These are phyloP conservation scores for Ataeniobius toweri DNA, from an alignment of 2,797 vertebrate genomes.

Conservation along the genomic window DNA sequence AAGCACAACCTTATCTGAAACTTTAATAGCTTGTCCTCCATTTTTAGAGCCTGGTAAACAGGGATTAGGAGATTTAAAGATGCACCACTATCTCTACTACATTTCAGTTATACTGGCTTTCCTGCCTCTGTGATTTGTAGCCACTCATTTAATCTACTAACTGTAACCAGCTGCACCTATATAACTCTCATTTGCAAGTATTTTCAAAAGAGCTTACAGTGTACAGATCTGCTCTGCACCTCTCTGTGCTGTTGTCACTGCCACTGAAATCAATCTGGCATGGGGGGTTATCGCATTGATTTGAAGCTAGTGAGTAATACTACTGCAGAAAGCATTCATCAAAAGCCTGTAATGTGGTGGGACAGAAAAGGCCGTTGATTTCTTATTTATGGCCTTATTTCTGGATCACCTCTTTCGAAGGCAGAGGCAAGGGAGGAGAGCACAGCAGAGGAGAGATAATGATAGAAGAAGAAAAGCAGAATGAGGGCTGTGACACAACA, in stretches of 20 bases:
- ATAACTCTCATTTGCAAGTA: conserved; percentile 56
- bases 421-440: conserved; percentile 28
- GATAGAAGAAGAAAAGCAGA: conserved; percentile 59
- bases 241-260: conserved; percentile 56
- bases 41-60: not conserved
- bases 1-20: not conserved
- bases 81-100: not conserved
- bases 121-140: conserved; percentile 19
- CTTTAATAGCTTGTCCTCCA: conserved; percentile 1
- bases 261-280: conserved; percentile 81
- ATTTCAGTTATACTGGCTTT: conserved; percentile 4
- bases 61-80: conserved; percentile 10
- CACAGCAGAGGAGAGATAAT: conserved; percentile 38
- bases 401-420: conserved; percentile 62
- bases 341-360: conserved; percentile 76
- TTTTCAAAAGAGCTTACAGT: conserved; percentile 77
- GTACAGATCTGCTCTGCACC: conserved; percentile 64
- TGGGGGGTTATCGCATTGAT: conserved; percentile 82
- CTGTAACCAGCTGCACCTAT: conserved; percentile 26
- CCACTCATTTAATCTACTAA: conserved; percentile 28
- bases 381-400: conserved; percentile 86
- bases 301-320: conserved; percentile 84
- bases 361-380: conserved; percentile 82
- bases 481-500: conserved; percentile 55
- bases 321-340: conserved; percentile 81